Evolutionary conservation across 2,113 vertebrate species (phyloP).

Genomic region (Leptodactylus fuscus): DNA sequence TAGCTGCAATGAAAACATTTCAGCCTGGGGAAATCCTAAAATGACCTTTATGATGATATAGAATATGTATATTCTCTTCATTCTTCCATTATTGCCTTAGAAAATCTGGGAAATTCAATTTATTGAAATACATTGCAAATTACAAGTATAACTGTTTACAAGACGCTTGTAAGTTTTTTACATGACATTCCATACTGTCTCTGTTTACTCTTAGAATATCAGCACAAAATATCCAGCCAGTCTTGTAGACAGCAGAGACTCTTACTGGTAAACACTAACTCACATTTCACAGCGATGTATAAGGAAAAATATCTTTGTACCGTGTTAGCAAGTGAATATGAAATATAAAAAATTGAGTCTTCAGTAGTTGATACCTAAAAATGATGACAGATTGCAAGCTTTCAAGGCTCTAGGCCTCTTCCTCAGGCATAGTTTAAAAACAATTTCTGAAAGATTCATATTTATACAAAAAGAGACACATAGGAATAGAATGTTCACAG

Average conservation of each 20-base stretch:
- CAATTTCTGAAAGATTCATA: too few species aligned
- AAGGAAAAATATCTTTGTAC: too few species aligned
- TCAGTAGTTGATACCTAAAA: too few species aligned
- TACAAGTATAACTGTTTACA: slow-evolving; percentile 48
- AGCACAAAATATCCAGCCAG: neutral
- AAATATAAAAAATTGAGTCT: too few species aligned
- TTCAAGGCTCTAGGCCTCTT: too few species aligned
- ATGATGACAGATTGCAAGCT: too few species aligned
- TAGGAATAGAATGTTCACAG: too few species aligned
- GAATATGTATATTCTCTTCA: neutral
- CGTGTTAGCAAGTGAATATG: too few species aligned
- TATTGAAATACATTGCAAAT: slow-evolving; percentile 26
- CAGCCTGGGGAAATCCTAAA: neutral
- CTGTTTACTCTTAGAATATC: neutral
- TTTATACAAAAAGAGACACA: too few species aligned
- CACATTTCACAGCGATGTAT: neutral
- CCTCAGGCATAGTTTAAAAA: too few species aligned
- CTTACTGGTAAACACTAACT: neutral
- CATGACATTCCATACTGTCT: slow-evolving; percentile 32
- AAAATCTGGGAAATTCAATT: neutral
- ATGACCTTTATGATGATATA: slow-evolving; percentile 1
- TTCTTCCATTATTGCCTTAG: neutral
- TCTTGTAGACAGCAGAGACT: neutral
- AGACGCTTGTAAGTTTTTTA: slow-evolving; percentile 19
- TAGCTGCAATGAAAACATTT: slow-evolving; percentile 12